Evolutionary conservation across 2,888 invertebrate genomes (phyloP).

Genomic region (Tipula unca): DNA sequence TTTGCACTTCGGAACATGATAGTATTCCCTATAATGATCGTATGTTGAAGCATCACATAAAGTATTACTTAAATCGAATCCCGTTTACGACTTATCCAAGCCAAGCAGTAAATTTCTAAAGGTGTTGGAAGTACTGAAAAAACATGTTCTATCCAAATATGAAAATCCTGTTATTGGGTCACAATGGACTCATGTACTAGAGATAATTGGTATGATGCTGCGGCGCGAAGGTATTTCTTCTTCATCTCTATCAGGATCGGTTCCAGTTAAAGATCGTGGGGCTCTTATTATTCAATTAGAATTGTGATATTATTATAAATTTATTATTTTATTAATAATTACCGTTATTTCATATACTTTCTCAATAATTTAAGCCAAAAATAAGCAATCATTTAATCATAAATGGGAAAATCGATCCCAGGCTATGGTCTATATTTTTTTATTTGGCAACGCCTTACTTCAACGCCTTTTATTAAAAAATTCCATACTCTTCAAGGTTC

Average conservation of each 20-base stretch:
- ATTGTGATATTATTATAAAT: too few relatives aligned
- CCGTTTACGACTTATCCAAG: constrained; percentile 53
- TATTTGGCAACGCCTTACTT: too few relatives aligned
- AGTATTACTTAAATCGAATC: constrained; percentile 58
- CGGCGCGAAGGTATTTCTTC: constrained; percentile 44
- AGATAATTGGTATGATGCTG: constrained; percentile 62
- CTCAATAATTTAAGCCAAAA: too few relatives aligned
- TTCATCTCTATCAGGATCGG: constrained; percentile 64
- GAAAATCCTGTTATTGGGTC: constrained; percentile 83
- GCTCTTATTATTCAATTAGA: too few relatives aligned
- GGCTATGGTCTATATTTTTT: too few relatives aligned
- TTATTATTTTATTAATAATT: too few relatives aligned
- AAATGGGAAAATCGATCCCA: too few relatives aligned
- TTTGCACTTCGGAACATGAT: constrained; percentile 37
- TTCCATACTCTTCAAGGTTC: too few relatives aligned
- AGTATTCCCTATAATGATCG: constrained; percentile 28
- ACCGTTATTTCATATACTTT: too few relatives aligned
- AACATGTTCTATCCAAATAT: constrained; percentile 44
- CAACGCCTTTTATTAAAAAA: too few relatives aligned
- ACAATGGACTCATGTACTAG: constrained; percentile 82
- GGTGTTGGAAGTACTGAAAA: constrained; percentile 48
- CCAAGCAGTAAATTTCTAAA: constrained; percentile 60
- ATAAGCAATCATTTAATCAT: too few relatives aligned
- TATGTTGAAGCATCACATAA: constrained; percentile 50
- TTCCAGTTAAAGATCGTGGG: constrained; percentile 63